Evolutionary conservation across 2,113 vertebrate genomes (phyloP).

Genomic region (Electrona antarctica): DNA sequence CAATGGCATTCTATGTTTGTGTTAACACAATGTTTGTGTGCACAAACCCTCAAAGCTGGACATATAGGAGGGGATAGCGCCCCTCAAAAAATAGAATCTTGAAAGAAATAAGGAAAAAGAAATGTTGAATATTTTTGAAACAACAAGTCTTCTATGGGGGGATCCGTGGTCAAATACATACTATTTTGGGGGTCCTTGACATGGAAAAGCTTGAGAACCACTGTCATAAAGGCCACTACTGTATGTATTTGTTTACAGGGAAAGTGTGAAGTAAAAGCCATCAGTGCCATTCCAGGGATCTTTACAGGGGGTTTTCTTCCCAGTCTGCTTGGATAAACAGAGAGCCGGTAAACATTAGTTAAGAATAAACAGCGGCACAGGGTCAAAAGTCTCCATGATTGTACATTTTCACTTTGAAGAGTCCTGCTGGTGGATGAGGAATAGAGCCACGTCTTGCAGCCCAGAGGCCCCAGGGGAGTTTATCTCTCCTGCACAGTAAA

Average conservation of each 20-base stretch:
- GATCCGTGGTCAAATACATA: too few relatives aligned
- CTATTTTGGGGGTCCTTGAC: too few relatives aligned
- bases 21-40: too few relatives aligned
- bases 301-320: slow-evolving; percentile 13
- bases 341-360: slow-evolving; percentile 36
- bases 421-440: slow-evolving; percentile 2
- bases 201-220: too few relatives aligned
- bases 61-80: too few relatives aligned
- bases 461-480: slow-evolving; percentile 29
- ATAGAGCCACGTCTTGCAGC: slow-evolving; percentile 1
- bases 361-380: slow-evolving; percentile 33
- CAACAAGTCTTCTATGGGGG: too few relatives aligned
- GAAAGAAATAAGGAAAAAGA: too few relatives aligned
- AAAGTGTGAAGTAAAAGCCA: slow-evolving; percentile 17
- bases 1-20: too few relatives aligned
- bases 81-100: too few relatives aligned
- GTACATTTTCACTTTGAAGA: slow-evolving; percentile 43
- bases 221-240: too few relatives aligned
- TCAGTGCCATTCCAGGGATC: slow-evolving; percentile 10
- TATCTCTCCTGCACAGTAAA: background rate
- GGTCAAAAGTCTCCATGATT: slow-evolving; percentile 18
- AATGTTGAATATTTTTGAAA: too few relatives aligned
- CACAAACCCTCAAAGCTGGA: too few relatives aligned
- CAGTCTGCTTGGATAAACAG: slow-evolving; percentile 33
- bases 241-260: slow-evolving; percentile 9